Evolutionary conservation across 2,113 vertebrate genomes (phyloP).

Genomic region (Cricetomys ansorgei): DNA sequence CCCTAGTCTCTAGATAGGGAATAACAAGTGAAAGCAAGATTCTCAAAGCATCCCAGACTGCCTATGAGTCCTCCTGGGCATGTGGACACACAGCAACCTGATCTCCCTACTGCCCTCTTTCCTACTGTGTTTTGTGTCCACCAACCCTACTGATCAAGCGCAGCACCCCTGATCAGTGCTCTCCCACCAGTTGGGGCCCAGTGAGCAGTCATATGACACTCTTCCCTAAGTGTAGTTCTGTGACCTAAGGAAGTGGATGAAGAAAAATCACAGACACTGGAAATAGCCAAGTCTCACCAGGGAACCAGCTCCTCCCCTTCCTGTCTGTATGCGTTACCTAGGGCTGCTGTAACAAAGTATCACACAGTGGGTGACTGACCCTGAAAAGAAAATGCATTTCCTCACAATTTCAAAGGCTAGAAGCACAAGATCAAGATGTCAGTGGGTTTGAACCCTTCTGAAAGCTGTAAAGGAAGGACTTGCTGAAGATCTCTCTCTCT

Average conservation of each 20-base stretch:
- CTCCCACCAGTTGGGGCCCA: too few species aligned
- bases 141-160: accelerated
- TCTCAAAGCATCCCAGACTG: not conserved
- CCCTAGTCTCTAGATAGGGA: not conserved
- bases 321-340: not conserved
- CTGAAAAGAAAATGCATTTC: not conserved
- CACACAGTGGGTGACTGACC: not conserved
- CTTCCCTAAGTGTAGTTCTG: not conserved
- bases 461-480: not conserved
- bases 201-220: not conserved
- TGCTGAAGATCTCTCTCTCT: not conserved
- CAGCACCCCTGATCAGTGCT: not conserved
- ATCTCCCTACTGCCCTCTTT: not conserved
- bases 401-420: not conserved
- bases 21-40: not conserved
- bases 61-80: not conserved
- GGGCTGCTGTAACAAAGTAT: not conserved
- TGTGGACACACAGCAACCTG: not conserved
- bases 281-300: not conserved
- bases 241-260: too few species aligned
- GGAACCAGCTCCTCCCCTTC: not conserved
- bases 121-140: not conserved
- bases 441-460: not conserved
- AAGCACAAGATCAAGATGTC: not conserved
- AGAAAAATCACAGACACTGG: not conserved